phyloP scores from a whole-genome alignment of 92 coral and sea anemone genomes.

The Blastomussa wellsi region DNA sequence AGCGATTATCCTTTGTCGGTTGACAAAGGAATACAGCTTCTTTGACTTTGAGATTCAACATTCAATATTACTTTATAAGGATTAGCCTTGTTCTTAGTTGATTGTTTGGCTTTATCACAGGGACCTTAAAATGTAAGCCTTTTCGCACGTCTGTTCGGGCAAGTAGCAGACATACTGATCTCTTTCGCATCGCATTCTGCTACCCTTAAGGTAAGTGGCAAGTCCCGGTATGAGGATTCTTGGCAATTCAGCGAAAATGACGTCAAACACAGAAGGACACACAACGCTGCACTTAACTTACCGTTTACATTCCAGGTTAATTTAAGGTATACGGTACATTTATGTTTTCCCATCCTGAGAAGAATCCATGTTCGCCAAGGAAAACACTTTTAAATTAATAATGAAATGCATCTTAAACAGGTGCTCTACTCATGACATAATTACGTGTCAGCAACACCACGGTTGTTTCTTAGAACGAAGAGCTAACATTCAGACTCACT shows the following conservation, averaged over 20 bases:
- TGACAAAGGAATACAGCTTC: not conserved
- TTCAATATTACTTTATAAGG: not conserved
- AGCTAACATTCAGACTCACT: not conserved
- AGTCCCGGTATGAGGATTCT: not conserved
- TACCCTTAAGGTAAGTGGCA: not conserved
- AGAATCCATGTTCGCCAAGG: constrained; percentile 5
- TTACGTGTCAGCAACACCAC: constrained; percentile 7
- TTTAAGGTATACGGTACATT: not conserved
- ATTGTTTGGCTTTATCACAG: not conserved
- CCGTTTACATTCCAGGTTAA: constrained; percentile 12
- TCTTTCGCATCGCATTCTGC: not conserved
- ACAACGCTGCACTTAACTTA: not conserved
- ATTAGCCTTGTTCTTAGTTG: not conserved
- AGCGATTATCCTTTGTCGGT: not conserved
- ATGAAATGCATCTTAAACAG: constrained; percentile 22
- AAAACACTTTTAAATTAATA: constrained; percentile 5
- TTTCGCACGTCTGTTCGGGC: not conserved
- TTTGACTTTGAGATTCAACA: not conserved
- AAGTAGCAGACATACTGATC: not conserved
- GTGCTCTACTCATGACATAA: constrained; percentile 47
- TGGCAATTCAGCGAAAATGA: not conserved
- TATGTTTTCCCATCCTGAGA: not conserved
- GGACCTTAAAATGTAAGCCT: not conserved
- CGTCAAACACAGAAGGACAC: not conserved
- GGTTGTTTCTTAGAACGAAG: not conserved